A percentile compares a stretch with the other conserved stretches of the same genome.
phyloP scores from a whole-genome alignment of 2,888 invertebrate species.

The Thereva unica region DNA sequence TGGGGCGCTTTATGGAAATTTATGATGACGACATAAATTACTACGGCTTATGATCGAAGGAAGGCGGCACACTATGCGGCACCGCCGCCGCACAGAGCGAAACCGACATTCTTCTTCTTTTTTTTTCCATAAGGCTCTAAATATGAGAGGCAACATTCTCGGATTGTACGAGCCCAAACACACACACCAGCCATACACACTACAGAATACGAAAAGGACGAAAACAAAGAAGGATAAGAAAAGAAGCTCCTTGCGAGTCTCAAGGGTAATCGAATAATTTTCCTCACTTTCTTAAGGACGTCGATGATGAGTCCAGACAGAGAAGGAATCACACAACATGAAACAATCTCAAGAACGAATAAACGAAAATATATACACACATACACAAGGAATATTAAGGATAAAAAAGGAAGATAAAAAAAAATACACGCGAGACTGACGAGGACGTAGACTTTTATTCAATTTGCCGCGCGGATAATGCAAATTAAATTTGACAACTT shows the following conservation, averaged over 20 bases:
- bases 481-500: too few relatives aligned
- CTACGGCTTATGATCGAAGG: conserved; percentile 5
- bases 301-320: too few relatives aligned
- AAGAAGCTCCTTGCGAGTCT: background rate
- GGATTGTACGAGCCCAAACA: background rate
- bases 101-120: background rate
- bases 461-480: too few relatives aligned
- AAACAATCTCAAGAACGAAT: too few relatives aligned
- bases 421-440: too few relatives aligned
- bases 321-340: too few relatives aligned
- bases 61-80: conserved; percentile 1
- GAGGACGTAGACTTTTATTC: too few relatives aligned
- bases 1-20: conserved; percentile 29
- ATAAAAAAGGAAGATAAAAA: too few relatives aligned
- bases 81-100: background rate
- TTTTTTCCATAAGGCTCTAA: too few relatives aligned
- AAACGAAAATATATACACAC: too few relatives aligned
- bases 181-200: background rate
- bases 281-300: background rate
- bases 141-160: background rate
- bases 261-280: conserved; percentile 1
- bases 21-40: conserved; percentile 34
- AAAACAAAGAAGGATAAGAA: background rate
- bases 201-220: background rate
- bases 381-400: too few relatives aligned